phyloP scores from a whole-genome alignment of 1,140 invertebrate species.

The Euura lappo region DNA sequence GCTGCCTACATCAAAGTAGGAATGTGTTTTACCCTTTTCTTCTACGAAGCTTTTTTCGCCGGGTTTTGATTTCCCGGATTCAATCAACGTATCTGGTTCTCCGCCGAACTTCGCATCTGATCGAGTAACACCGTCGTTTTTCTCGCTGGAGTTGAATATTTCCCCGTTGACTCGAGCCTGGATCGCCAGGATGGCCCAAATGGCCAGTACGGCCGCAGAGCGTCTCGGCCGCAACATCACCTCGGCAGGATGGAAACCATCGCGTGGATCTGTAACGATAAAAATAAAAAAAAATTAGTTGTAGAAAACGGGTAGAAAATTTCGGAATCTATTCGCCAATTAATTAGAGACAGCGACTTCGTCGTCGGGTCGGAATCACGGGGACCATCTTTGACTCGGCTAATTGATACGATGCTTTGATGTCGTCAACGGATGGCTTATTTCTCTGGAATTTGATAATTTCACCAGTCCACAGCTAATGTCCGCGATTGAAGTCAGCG shows the following conservation, averaged over 20 bases:
- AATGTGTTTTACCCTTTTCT: too few relatives aligned
- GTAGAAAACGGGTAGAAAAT: background rate
- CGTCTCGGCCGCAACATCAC: constrained; percentile 41
- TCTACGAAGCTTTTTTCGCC: too few relatives aligned
- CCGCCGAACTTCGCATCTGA: too few relatives aligned
- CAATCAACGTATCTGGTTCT: too few relatives aligned
- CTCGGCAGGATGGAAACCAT: constrained; percentile 38
- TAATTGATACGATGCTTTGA: constrained; percentile 13
- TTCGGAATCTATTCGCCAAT: background rate
- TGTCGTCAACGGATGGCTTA: constrained; percentile 21
- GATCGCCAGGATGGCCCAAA: constrained; percentile 34
- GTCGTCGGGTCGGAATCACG: too few relatives aligned
- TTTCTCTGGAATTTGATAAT: constrained; percentile 33
- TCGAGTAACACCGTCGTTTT: background rate
- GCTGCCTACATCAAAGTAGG: too few relatives aligned
- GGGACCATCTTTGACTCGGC: background rate
- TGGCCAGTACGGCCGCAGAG: constrained; percentile 43
- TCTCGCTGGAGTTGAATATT: background rate
- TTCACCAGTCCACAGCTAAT: constrained; percentile 15
- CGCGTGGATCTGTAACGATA: constrained; percentile 37
- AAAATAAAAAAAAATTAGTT: background rate
- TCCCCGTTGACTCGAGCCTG: constrained; percentile 36
- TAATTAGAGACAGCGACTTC: too few relatives aligned
- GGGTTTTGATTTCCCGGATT: too few relatives aligned
- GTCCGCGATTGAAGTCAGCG: too few relatives aligned